These are phyloP conservation scores for Meriones psammophilus DNA, from an alignment of 2,797 vertebrate genomes.

Conservation along the genomic window DNA sequence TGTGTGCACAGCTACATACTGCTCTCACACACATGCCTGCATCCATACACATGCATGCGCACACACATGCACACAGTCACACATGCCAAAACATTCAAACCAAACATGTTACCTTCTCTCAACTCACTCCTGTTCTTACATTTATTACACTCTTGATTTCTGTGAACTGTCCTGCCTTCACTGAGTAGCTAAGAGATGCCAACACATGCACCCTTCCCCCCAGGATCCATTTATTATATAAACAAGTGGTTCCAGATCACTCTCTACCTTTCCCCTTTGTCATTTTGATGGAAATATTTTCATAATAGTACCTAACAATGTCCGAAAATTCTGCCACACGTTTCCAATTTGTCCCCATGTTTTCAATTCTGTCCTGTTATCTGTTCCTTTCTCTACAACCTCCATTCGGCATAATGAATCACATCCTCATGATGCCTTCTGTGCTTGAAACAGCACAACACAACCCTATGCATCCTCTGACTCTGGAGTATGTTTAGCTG, in stretches of 20 bases:
- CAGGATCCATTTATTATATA: not conserved
- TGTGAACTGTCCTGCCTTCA: not conserved
- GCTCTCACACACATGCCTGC: too few species aligned
- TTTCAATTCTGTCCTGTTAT: not conserved
- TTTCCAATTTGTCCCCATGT: not conserved
- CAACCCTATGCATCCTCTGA: too few species aligned
- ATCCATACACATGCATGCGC: not conserved
- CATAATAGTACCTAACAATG: not conserved
- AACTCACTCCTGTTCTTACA: not conserved
- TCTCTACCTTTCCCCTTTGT: not conserved
- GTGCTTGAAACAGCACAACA: not conserved
- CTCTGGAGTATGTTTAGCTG: not conserved
- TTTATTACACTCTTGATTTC: not conserved
- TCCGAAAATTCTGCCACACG: not conserved
- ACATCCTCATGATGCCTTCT: too few species aligned
- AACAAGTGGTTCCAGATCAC: not conserved
- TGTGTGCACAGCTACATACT: too few species aligned
- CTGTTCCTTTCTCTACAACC: not conserved
- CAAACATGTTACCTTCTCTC: not conserved
- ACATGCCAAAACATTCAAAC: not conserved
- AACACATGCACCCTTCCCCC: rapidly evolving
- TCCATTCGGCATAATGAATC: not conserved
- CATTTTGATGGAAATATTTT: not conserved
- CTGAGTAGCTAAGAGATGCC: not conserved
- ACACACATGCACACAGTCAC: not conserved